Conservation (phyloP, 2,888 invertebrate species). For the Thereva nobilitata region DNA sequence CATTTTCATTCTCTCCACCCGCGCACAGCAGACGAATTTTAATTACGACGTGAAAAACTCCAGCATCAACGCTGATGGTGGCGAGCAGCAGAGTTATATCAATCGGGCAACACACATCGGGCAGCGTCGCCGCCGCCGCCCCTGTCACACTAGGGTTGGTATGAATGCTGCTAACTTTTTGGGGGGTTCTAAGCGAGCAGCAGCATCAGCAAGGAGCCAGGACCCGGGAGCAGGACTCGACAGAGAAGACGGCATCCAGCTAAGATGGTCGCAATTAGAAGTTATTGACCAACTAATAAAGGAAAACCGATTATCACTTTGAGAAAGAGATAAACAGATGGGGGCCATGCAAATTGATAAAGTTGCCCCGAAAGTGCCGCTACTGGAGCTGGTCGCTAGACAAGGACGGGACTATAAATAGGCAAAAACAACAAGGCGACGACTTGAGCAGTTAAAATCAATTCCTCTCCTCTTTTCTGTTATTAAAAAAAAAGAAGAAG, state of each 20-base stretch:
- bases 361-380: background rate
- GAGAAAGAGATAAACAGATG: slow-evolving; percentile 37
- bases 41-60: slow-evolving; percentile 18
- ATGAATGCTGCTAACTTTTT: background rate
- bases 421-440: slow-evolving; percentile 27
- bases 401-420: background rate
- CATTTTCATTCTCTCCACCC: slow-evolving; percentile 8
- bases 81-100: background rate
- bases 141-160: background rate
- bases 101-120: slow-evolving; percentile 16
- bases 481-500: slow-evolving; percentile 14
- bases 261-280: slow-evolving; percentile 41
- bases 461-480: slow-evolving; percentile 38
- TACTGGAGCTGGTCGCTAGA: background rate
- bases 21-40: slow-evolving; percentile 10
- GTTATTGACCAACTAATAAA: slow-evolving; percentile 41
- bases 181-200: slow-evolving; percentile 15
- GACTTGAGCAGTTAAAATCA: slow-evolving; percentile 42
- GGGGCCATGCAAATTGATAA: slow-evolving; percentile 23
- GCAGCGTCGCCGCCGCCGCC: slow-evolving; percentile 1
- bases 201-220: background rate
- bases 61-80: background rate
- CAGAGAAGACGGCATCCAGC: slow-evolving; percentile 10
- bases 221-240: slow-evolving; percentile 1
- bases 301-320: slow-evolving; percentile 34